Percentiles rank a stretch among this genome's conserved stretches.
Evolutionary conservation across 2,113 vertebrate genomes (phyloP).

Genomic region (Trogon surrucura): DNA sequence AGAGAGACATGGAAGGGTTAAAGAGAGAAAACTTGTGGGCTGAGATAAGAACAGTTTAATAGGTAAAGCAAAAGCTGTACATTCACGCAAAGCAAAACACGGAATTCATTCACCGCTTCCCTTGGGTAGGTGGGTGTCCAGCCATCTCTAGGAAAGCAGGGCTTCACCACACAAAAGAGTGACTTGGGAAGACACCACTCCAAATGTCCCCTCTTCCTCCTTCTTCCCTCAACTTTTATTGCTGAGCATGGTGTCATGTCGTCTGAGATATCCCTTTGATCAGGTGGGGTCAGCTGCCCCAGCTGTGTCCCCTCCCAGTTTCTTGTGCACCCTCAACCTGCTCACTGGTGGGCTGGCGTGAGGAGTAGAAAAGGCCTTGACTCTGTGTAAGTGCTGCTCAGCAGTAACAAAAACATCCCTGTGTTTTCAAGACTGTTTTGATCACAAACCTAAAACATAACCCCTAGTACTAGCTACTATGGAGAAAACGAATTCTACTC

Average conservation of each 20-base stretch:
- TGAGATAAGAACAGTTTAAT: neutral
- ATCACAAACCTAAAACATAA: neutral
- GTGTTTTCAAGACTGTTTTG: neutral
- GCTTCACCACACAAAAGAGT: fast-evolving
- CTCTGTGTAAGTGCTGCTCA: neutral
- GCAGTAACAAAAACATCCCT: neutral
- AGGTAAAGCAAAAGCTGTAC: neutral
- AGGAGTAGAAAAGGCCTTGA: neutral
- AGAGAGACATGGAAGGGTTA: neutral
- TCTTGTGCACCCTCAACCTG: too few relatives aligned
- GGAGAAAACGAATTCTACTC: neutral
- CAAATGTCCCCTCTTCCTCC: fast-evolving
- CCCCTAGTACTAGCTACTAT: neutral
- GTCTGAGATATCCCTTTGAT: neutral
- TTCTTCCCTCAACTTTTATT: too few relatives aligned
- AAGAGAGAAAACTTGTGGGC: fast-evolving
- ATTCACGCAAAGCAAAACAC: neutral
- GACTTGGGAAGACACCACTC: neutral
- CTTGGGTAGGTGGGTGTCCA: neutral
- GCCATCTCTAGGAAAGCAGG: neutral
- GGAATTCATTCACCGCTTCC: neutral
- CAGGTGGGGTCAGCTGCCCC: neutral
- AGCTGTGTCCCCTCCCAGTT: too few relatives aligned
- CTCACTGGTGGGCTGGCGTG: fast-evolving
- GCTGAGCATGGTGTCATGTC: too few relatives aligned